Evolutionary conservation across 2,113 vertebrate species (phyloP), one percentile per base, ranked within the genome.

Genomic region (Scomber japonicus): DNA sequence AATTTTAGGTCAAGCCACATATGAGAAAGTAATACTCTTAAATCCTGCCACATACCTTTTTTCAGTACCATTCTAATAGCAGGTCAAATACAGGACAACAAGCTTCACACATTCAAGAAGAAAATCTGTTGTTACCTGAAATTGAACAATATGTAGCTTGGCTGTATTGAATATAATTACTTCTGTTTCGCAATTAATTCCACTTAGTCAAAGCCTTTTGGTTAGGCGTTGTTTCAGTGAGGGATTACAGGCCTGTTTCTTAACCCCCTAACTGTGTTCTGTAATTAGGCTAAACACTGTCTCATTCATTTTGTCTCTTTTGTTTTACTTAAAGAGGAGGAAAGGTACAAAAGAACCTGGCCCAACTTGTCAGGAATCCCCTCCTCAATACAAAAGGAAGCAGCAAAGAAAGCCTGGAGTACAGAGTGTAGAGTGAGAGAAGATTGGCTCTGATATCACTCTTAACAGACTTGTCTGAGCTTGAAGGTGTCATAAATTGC

Each of bases 311-410:
- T 74, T 53, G 75, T 62, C 79, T 71, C 65, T 75, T 87, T 83
- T 73, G 59, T 90, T 84, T 86, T 65, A 81, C 78, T 70, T 57
- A 21, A 57, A 61, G 59, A 70, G 64, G 13, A 56, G 70, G 74
- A 70, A 70, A 71, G 69, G 82, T 80, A 44, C 11, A 65, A 56
- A 70, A 63, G 16, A 88, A 88, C 90, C 75, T 88, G 93, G 91
- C 88, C 48, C 55, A 71, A 85, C 95, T 91, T 83, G 94, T 94
- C 74, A 86, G 90, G 91, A 91, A 93, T 91, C 82, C 66, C 55
- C 27, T 44, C 40, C 63, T 68, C 65, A 75, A 15, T 55, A 56
- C 51, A 54, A 56, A 83, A 60, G 64, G 17, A 40, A 46, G 49
- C 69, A 66, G 49, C 70, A 69, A 40, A 72, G 56, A 75, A 55